These are phyloP conservation scores for Melanerpes aurifrons DNA, from an alignment of 2,113 vertebrate species.

Conservation along the genomic window DNA sequence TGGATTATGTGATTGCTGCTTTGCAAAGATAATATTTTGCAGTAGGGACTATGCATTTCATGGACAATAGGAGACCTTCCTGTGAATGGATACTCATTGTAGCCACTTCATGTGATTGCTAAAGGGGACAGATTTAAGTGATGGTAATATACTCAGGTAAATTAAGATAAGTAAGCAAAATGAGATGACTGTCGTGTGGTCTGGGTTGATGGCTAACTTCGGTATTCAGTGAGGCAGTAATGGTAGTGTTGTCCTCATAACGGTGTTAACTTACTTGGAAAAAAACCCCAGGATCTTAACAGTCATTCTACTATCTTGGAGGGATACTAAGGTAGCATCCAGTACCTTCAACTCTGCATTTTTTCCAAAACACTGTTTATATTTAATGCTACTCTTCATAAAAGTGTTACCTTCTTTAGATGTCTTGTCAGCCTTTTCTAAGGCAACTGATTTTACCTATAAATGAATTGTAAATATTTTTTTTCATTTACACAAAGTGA, in stretches of 20 bases:
- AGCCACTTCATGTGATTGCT: background rate
- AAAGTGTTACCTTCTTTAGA: background rate
- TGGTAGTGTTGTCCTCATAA: background rate
- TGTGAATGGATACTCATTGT: background rate
- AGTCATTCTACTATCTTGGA: background rate
- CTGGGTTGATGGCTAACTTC: background rate
- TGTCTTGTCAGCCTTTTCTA: slow-evolving; percentile 7
- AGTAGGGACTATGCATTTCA: background rate
- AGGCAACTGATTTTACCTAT: background rate
- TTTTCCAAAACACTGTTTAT: background rate
- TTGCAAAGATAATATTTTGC: slow-evolving; percentile 5
- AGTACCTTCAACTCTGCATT: background rate
- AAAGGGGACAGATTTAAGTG: background rate
- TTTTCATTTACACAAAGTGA: background rate
- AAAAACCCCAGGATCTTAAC: background rate
- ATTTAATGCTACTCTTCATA: background rate
- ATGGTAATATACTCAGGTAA: background rate
- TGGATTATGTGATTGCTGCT: background rate
- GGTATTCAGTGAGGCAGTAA: background rate
- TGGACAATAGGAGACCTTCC: background rate
- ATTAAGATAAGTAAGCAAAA: background rate
- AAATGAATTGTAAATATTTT: slow-evolving; percentile 31
- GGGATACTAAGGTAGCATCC: background rate
- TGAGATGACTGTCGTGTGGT: background rate
- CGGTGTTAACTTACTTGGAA: background rate